Evolutionary conservation across 2,113 vertebrate species (phyloP), one percentile per base, ranked within the genome.

Genomic region (Cercopithecus mona): DNA sequence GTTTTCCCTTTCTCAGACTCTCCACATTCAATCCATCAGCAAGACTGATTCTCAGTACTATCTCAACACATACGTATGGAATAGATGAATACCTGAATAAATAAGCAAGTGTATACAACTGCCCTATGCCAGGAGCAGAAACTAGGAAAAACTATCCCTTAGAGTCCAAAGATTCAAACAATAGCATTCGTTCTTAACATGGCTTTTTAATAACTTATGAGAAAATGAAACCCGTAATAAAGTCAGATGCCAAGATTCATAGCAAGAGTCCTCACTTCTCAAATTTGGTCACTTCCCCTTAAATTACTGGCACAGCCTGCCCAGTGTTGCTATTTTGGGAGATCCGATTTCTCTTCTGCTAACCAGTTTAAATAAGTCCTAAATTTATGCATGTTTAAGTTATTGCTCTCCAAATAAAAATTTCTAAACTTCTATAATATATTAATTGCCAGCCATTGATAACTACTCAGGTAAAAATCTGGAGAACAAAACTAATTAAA

Each of bases 181-280:
- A 72, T 3, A 66, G n/a, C 80, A 76, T 35, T 73, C 17, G 30
- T 92, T 92, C 30, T 92, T 96, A 90, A 82, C 35, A 91, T 23
- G 17, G 2, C 80, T n/a, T 76, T 94, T 96, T 68, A 97, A 93
- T 25, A 50, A 90, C 40, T 73, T 61, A 92, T 20, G 38, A 79
- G 98, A 93, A 98, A 98, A 79, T 97, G 81, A n/a, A 97, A 97
- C 50, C 59, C 38, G 48, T 86, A 95, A 86, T 96, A 84, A 82
- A 96, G 38, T 4, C 52, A 96, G 72, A 66, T 90, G 55, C 40
- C 92, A 52, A 95, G 93, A 97, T 94, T 96, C n/a, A 76, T 79
- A 94, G 35, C 82, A 96, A 94, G 38, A 96, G 40, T 94, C 66
- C 61, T 97, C 38, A 92, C 13, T 96, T 97, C 98, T 97, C 76